Evolutionary conservation across 2,888 invertebrate genomes (phyloP).

Genomic region (Smittia sp.): DNA sequence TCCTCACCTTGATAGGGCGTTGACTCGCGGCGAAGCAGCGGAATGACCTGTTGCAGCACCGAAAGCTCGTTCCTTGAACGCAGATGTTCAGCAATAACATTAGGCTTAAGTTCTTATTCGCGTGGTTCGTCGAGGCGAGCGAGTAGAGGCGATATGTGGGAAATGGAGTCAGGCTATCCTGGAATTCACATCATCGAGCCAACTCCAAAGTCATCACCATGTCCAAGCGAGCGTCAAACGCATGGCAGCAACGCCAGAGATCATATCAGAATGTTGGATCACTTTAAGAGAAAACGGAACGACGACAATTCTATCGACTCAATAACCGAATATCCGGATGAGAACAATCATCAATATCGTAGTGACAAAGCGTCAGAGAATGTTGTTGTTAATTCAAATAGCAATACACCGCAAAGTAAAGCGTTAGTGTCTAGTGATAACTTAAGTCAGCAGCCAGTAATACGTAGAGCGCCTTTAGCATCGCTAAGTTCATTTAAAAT

Average conservation of each 20-base stretch:
- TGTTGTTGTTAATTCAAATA: conserved; percentile 30
- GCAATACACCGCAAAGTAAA: conserved; percentile 30
- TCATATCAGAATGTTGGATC: conserved; percentile 37
- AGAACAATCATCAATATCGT: conserved; percentile 21
- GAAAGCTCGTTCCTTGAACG: conserved; percentile 81
- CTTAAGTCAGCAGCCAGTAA: conserved; percentile 44
- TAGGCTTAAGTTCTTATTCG: conserved; percentile 64
- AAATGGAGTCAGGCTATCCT: conserved; percentile 50
- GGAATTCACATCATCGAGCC: conserved; percentile 72
- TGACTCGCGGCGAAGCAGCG: conserved; percentile 67
- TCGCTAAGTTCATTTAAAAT: conserved; percentile 76
- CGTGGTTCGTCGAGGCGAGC: conserved; percentile 48
- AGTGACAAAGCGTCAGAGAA: conserved; percentile 31
- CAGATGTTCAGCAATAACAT: conserved; percentile 73
- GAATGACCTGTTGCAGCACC: conserved; percentile 80
- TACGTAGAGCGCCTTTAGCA: conserved; percentile 71
- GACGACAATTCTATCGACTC: conserved; percentile 41
- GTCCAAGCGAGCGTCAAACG: conserved; percentile 61
- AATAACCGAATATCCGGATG: conserved; percentile 42
- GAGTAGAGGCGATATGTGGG: conserved; percentile 51
- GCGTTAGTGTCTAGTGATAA: conserved; percentile 28
- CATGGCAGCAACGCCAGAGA: conserved; percentile 33
- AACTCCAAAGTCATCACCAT: conserved; percentile 80
- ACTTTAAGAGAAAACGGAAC: conserved; percentile 16
- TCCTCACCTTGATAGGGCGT: conserved; percentile 46